Evolutionary conservation across 2,888 invertebrate genomes (phyloP).

Genomic region (Diadegma fenestrale): DNA sequence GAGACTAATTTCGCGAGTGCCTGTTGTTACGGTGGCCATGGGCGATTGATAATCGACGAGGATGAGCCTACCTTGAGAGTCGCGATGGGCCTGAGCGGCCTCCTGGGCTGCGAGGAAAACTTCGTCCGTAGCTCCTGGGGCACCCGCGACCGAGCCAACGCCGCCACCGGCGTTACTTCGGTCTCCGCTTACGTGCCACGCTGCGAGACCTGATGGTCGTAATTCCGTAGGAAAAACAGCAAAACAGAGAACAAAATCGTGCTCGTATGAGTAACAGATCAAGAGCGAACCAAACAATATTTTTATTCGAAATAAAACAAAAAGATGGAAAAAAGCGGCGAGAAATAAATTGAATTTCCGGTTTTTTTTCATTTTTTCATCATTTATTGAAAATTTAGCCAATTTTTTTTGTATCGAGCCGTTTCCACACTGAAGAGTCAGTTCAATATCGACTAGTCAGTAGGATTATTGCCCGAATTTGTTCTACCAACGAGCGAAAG

Average conservation of each 20-base stretch:
- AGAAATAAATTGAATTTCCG: not conserved
- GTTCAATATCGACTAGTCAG: slow-evolving; percentile 74
- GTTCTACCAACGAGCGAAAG: slow-evolving; percentile 83
- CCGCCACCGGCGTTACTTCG: slow-evolving; percentile 88
- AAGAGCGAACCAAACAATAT: not conserved
- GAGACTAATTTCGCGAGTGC: slow-evolving; percentile 74
- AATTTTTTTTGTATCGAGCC: slow-evolving; percentile 77
- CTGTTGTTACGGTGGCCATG: slow-evolving; percentile 81
- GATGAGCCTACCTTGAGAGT: slow-evolving; percentile 95
- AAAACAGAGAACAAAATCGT: slow-evolving; percentile 34
- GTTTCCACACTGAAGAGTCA: slow-evolving; percentile 81
- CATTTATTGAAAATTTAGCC: not conserved
- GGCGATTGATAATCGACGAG: slow-evolving; percentile 82
- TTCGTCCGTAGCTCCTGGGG: slow-evolving; percentile 88
- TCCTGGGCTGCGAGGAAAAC: slow-evolving; percentile 94
- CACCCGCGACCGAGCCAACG: slow-evolving; percentile 81
- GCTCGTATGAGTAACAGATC: slow-evolving; percentile 15
- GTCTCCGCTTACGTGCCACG: slow-evolving; percentile 94
- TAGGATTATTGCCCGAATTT: slow-evolving; percentile 82
- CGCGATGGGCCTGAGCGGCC: slow-evolving; percentile 91
- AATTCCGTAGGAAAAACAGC: slow-evolving; percentile 5
- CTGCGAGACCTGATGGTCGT: slow-evolving; percentile 89
- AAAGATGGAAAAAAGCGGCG: not conserved
- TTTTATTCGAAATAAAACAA: slow-evolving; percentile 40
- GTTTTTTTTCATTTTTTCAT: not conserved